These are phyloP conservation scores for Cylas formicarius DNA, from an alignment of 1,140 invertebrate genomes.

Conservation along the genomic window DNA sequence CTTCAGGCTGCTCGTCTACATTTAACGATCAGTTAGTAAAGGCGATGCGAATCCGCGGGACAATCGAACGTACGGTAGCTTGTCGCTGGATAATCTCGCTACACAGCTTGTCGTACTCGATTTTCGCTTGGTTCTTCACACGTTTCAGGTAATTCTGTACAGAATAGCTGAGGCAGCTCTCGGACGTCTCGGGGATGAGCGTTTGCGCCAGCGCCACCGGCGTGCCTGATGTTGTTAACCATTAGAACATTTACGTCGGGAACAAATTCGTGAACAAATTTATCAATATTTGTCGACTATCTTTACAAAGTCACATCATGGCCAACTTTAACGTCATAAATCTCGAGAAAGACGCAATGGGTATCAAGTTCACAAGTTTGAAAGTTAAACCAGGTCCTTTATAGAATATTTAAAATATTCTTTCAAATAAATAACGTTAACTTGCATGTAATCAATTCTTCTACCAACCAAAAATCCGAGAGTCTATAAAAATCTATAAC, in stretches of 20 bases:
- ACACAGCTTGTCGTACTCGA: conserved; percentile 88
- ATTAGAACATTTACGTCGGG: conserved; percentile 4
- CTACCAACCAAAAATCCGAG: no score
- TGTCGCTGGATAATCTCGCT: conserved; percentile 39
- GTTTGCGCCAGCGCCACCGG: conserved; percentile 70
- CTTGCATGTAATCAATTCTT: no score
- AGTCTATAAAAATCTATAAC: no score
- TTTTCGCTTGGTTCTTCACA: conserved; percentile 91
- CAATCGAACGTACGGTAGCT: conserved; percentile 26
- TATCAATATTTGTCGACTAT: no score
- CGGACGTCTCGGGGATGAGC: conserved; percentile 84
- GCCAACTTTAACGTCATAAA: no score
- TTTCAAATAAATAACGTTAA: no score
- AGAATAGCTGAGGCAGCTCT: conserved; percentile 87
- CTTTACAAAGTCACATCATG: no score
- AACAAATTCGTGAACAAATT: conserved; percentile 25
- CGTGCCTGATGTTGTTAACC: conserved; percentile 45
- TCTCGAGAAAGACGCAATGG: no score
- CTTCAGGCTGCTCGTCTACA: conserved; percentile 31
- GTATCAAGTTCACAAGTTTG: no score
- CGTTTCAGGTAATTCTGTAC: conserved; percentile 92
- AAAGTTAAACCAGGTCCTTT: no score
- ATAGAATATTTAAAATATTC: no score
- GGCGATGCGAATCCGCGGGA: no score
- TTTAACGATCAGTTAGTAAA: background rate